Conservation (phyloP, 1,140 invertebrate species). For the Coptotermes formosanus region DNA sequence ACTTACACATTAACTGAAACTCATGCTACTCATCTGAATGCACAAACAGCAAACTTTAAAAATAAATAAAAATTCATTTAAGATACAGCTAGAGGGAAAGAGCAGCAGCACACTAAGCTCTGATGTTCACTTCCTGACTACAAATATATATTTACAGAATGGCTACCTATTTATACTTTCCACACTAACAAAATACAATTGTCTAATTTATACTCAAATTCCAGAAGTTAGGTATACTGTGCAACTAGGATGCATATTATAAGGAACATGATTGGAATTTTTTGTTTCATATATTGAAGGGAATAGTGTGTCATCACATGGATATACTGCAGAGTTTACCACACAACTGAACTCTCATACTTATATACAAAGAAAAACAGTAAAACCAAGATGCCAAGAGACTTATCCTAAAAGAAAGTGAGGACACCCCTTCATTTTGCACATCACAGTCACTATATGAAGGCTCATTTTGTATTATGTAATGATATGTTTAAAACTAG, state of each 20-base stretch:
- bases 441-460: background rate
- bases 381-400: background rate
- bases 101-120: background rate
- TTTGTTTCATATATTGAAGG: background rate
- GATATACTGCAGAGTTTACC: background rate
- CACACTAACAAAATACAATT: background rate
- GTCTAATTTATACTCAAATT: background rate
- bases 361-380: background rate
- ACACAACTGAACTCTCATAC: constrained; percentile 3
- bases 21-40: background rate
- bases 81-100: background rate
- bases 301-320: background rate
- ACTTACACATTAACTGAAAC: background rate
- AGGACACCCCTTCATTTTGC: background rate
- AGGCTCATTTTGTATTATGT: background rate
- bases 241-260: background rate
- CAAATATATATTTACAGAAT: background rate
- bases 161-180: background rate
- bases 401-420: background rate
- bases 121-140: background rate
- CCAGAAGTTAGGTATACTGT: background rate
- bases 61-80: background rate
- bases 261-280: constrained; percentile 3
- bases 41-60: background rate
- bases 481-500: background rate